Base-by-base conservation (phyloP, 2,113 vertebrate species). In the Triplophysa dalaica region DNA sequence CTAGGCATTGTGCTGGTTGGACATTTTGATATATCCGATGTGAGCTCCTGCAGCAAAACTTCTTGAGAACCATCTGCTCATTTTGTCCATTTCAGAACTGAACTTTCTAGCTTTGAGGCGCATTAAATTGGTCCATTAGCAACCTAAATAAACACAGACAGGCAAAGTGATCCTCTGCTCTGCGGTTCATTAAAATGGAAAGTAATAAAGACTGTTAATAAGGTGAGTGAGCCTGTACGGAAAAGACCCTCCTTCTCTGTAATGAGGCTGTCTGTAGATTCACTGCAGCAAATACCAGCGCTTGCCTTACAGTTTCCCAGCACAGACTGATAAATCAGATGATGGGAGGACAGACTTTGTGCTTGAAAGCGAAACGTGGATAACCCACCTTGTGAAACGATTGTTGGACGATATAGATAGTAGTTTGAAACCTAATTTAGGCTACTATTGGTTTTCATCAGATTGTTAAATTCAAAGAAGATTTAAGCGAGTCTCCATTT, bases 181-280 rank as follows among this genome's bases (percentile, higher is more conserved):
- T 81, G 75, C 73, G 85, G 84, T 88, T 86, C 81, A 88, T 88
- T 90, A 88, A 88, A 90, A 90, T 82, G 78, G 84, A 78, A 83
- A 86, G 85, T 86, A 87, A 89, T 84, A 85, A 83, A 88, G 87
- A 83, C 86, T 66, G 33, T 52, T 89, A 92, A 93, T 89, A 89
- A 89, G 72, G 80, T 80, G 77, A 61, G 69, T 24, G 61, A 82
- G 78, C 69, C 82, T 68, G 78, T 67, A 80, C 66, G 66, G 50
- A 45, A 24, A 76, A 69, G 26, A 67, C 62, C 61, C 78, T 81
- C 74, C 78, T 26, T 61, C 73, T 69, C 26, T 3, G 21, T 74
- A 82, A 84, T 63, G 75, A 85, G 84, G 38, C 22, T 12, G 21
- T 60, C 52, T 61, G 73, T 66, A 64, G 29, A 43, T 66, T 9